Conservation (phyloP, 2,113 vertebrate genomes). For the Neotoma lepida region DNA sequence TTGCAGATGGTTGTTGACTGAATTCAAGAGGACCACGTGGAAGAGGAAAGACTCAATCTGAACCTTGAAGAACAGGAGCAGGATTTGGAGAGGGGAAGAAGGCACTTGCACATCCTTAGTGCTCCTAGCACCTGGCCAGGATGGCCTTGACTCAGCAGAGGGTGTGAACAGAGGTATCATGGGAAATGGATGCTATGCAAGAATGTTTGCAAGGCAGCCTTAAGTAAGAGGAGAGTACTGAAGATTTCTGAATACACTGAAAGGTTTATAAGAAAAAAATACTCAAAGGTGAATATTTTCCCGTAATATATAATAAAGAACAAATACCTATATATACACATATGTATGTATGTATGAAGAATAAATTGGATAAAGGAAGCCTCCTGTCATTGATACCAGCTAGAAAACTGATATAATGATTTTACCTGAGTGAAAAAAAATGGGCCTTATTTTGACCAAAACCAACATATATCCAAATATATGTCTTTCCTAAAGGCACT, state of each 20-base stretch:
- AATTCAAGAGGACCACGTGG: background rate
- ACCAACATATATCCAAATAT: background rate
- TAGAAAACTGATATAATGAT: background rate
- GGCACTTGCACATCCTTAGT: background rate
- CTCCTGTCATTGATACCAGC: background rate
- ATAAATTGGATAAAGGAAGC: background rate
- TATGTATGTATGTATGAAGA: background rate
- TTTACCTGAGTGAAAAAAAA: constrained; percentile 21
- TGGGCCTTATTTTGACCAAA: background rate
- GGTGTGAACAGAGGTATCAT: background rate
- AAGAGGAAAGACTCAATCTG: background rate
- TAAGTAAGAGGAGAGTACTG: background rate
- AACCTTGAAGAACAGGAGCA: background rate
- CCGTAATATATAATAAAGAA: background rate
- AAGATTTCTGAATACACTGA: background rate
- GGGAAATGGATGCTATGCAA: background rate
- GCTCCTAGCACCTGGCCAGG: background rate
- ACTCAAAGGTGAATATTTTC: background rate
- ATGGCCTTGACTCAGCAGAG: background rate
- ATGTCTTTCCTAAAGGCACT: background rate
- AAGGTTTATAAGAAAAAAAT: background rate
- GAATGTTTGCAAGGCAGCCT: background rate
- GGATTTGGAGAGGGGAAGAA: background rate
- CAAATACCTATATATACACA: background rate
- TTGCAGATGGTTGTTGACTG: background rate